Evolutionary conservation across 2,797 vertebrate genomes (phyloP).

Genomic region (Tarsius wallacei): DNA sequence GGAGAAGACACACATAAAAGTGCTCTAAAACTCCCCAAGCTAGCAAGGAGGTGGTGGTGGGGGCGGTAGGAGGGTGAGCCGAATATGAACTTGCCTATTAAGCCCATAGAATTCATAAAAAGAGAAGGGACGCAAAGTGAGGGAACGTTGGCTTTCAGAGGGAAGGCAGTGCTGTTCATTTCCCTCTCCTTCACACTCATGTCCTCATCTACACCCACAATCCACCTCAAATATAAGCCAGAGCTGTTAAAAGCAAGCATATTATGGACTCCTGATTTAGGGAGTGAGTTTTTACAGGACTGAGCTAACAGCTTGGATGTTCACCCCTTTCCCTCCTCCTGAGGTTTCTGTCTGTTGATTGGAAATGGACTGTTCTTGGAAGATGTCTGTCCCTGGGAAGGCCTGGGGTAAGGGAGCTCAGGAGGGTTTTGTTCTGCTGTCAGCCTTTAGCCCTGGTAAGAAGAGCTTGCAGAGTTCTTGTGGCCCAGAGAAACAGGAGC

Average conservation of each 20-base stretch:
- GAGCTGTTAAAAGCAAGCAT: not conserved
- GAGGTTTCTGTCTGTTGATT: not conserved
- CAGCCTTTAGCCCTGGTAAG: not conserved
- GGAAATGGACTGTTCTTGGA: not conserved
- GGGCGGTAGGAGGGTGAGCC: not conserved
- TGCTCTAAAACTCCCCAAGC: conserved; percentile 23
- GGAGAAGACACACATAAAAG: not conserved
- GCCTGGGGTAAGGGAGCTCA: not conserved
- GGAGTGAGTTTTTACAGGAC: not conserved
- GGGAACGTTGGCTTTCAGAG: not conserved
- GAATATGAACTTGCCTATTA: not conserved
- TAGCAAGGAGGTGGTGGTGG: not conserved
- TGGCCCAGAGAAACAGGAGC: not conserved
- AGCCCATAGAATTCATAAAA: conserved; percentile 21
- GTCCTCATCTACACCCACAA: fast-evolving
- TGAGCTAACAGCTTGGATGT: not conserved
- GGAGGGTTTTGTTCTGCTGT: not conserved
- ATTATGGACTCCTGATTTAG: not conserved
- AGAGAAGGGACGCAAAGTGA: not conserved
- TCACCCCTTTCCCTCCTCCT: not conserved
- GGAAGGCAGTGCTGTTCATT: not conserved
- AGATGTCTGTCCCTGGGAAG: not conserved
- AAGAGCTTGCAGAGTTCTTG: not conserved
- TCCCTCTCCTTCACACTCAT: fast-evolving
- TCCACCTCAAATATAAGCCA: not conserved